Evolutionary conservation across 2,113 vertebrate species (phyloP), one percentile per base, ranked within the genome.

Genomic region (Arenaria interpres): DNA sequence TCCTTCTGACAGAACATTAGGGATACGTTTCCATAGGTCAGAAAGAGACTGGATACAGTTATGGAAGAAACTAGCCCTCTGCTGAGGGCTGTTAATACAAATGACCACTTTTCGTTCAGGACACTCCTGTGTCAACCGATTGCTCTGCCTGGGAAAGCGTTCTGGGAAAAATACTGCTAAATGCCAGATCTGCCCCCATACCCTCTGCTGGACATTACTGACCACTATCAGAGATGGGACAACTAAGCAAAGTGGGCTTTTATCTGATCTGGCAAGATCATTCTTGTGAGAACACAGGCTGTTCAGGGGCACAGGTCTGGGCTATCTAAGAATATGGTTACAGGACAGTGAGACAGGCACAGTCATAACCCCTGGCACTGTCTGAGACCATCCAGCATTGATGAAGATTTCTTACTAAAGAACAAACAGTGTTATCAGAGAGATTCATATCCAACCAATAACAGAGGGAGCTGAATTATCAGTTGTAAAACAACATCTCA

Each of bases 271-370:
- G 35, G 41, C 15, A 87, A 50, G 43, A n/a, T 13, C 6, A 9
- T 50, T 51, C 37, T 15, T 30, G 6, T 43, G 57, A 96, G 41
- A 80, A 35, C 11, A 12, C 8, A 68, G 59, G 20, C 25, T 93
- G 10, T 62, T 28, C 18, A 1, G 37, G 50, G 30, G 27, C 33
- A 48, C 0, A 0, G 15, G 12, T 62, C n/a, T 54, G 28, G n/a
- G 50, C 50, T 56, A 4, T 1, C 43, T 19, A 12, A 33, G 48
- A 46, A 39, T 6, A n/a, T 2, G 5, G 63, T 22, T 72, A 71
- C 0, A 3, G 43, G 28, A 60, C 39, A 68, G 25, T 9, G 22
- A 74, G 67, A 71, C 8, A 75, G 64, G 51, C 20, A 77, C 6
- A 39, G 33, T 28, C 24, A 24, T 37, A 78, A 39, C 21, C 37